phyloP scores from a whole-genome alignment of 2,113 vertebrate genomes.

The Camelus dromedarius region DNA sequence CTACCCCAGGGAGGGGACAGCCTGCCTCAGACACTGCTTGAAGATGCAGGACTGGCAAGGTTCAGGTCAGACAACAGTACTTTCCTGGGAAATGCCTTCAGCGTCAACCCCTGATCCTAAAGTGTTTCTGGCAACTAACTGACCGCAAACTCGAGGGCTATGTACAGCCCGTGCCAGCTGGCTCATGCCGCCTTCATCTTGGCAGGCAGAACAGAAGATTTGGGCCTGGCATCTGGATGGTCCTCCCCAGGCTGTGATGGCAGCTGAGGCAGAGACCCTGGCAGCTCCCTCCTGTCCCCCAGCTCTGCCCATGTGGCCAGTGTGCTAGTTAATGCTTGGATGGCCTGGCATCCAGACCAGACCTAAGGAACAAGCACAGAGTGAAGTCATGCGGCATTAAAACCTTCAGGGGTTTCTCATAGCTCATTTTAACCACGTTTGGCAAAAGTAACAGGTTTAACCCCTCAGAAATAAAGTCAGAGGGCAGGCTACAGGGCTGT shows the following conservation, averaged over 20 bases:
- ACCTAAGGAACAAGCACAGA: neutral
- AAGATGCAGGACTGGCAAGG: neutral
- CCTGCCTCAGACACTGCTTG: neutral
- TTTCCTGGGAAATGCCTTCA: neutral
- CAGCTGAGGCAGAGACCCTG: neutral
- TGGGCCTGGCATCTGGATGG: neutral
- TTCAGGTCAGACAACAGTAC: neutral
- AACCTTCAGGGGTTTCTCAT: slow-evolving; percentile 19
- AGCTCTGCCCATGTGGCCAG: neutral
- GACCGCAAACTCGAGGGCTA: neutral
- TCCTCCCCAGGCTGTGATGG: neutral
- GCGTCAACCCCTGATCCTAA: neutral
- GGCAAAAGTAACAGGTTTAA: slow-evolving; percentile 33
- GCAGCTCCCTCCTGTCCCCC: neutral
- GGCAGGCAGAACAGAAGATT: neutral
- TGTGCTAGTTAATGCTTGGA: neutral
- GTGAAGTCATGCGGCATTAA: neutral
- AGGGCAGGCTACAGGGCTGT: neutral
- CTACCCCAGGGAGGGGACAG: neutral
- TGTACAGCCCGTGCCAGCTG: neutral
- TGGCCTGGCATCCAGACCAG: neutral
- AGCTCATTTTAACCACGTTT: slow-evolving; percentile 36
- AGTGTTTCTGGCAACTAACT: neutral
- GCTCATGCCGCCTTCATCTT: neutral
- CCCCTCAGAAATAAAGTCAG: slow-evolving; percentile 50